A percentile compares a stretch with the other conserved stretches of the same genome.
Conservation (phyloP, 2,797 vertebrate genomes). For the Cossypha polioptera region DNA sequence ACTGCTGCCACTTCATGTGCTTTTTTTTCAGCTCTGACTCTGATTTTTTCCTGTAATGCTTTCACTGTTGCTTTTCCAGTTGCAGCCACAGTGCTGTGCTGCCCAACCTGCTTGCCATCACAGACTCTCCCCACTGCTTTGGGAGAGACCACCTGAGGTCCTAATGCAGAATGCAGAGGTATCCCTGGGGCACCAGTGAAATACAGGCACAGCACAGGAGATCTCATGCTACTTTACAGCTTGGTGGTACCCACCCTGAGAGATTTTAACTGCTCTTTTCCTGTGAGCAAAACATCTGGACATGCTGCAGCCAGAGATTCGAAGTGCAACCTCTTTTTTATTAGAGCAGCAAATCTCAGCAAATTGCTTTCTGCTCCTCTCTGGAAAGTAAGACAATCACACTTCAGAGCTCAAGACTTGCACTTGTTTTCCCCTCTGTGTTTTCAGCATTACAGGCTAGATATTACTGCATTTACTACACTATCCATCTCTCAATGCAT, state of each 20-base stretch:
- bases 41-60: background rate
- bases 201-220: background rate
- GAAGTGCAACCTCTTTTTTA: background rate
- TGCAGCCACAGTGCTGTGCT: background rate
- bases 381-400: background rate
- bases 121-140: background rate
- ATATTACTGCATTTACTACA: background rate
- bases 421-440: background rate
- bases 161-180: background rate
- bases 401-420: background rate
- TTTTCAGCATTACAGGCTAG: background rate
- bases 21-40: background rate
- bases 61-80: background rate
- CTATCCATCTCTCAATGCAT: rapidly evolving
- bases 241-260: background rate
- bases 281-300: background rate
- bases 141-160: background rate
- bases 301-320: background rate
- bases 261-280: background rate
- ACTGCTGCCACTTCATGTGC: background rate
- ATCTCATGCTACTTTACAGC: background rate
- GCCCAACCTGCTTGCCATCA: too few relatives aligned
- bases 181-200: background rate
- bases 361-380: background rate
- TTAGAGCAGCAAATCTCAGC: background rate